Base-by-base conservation (phyloP, 2,797 vertebrate species). In the Premnoplex brunnescens region DNA sequence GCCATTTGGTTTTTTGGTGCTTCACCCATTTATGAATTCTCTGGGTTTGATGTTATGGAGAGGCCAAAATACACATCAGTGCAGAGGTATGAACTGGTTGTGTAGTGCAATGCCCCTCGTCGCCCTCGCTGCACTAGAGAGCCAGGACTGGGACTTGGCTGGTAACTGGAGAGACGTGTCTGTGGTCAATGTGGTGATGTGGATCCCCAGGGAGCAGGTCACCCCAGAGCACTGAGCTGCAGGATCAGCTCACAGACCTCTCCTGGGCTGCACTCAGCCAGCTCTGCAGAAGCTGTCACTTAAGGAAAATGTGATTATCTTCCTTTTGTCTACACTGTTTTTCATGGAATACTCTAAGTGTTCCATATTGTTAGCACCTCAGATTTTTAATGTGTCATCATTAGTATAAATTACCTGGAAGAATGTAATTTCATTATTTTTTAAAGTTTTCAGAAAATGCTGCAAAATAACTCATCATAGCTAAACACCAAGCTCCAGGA, bases 401-500 rank as follows among this genome's bases (percentile, higher is more conserved):
- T 32, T 54, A 60, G 63, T 67, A 36, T 13, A 30, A 88, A 87
- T 66, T 68, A 86, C n/a, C 27, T 84, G 17, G 43, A 74, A 80
- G 27, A 75, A n/a, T 43, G 9, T 22, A 14, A 30, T 58, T 18
- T 27, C 27, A 84, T 74, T 63, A 9, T 41, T 74, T 82, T 86
- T 62, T 24, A 30, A 77, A 68, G 14, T 46, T 76, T 91, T 67
- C 41, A n/a, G 80, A 86, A 81, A 88, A 85, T 0, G 1, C 55
- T 79, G n/a, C 52, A 37, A 68, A 93, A 82, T 39, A 87, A 34
- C 64, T 72, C 58, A 24, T 20, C 23, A 2, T 43, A 76, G 60
- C 59, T 85, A 5, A 92, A 60, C 74, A 54, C 41, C 46, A 80
- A 51, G 89, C 96, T 96, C 94, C 94, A 95, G 96, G 95, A 96